Base-by-base conservation (phyloP, 2,888 invertebrate species). In the Steinernema hermaphroditum region DNA sequence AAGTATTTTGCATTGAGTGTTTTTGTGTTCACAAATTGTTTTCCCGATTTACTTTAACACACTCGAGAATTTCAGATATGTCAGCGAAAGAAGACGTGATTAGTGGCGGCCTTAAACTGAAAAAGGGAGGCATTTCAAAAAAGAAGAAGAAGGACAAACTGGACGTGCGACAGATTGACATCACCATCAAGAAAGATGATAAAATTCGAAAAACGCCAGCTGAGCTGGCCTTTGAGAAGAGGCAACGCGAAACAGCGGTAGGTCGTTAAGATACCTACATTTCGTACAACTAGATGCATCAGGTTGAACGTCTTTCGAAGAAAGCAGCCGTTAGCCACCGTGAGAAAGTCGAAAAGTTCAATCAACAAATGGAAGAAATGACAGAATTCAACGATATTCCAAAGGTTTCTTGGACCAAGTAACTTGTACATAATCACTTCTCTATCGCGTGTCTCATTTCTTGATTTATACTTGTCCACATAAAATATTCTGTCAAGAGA, bases 371-470 rank as follows among this genome's bases (percentile, higher is more conserved):
- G 80, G 77, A 77, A 68, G 80, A 81, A 16, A 69, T 84, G 74
- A 80, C 82, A 12, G 84, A 84, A 62, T 83, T 83, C 79, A 84
- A 84, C 77, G 83, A 84, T 74, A 83, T 84, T 71, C 83, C 83
- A 37, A 83, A 83, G 71, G 82, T 83, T 2, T 84, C 82, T 37
- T 84, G 84, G 83, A 84, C 83, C 37, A 84, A 84, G 71, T 84
- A 76, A 80, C 32, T 34, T 29, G 34, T 44, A 14, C 44, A 29
- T 32, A 27, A 6, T 70, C 14, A 27, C 22, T 62, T 14, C 19
- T 14, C 27, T 62, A n/a, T n/a, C n/a, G n/a, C n/a, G 19, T 32
- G n/a, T 37, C 32, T 68, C 16, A 19, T 68, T 14, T 32, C 29
- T 14, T 29, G 62, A 16, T 29, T 62, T 29, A 6, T 29, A 32